A percentile compares a stretch with the other conserved stretches of the same genome.
Evolutionary conservation across 1,140 invertebrate species (phyloP).

Genomic region (Magallana ariakensis): DNA sequence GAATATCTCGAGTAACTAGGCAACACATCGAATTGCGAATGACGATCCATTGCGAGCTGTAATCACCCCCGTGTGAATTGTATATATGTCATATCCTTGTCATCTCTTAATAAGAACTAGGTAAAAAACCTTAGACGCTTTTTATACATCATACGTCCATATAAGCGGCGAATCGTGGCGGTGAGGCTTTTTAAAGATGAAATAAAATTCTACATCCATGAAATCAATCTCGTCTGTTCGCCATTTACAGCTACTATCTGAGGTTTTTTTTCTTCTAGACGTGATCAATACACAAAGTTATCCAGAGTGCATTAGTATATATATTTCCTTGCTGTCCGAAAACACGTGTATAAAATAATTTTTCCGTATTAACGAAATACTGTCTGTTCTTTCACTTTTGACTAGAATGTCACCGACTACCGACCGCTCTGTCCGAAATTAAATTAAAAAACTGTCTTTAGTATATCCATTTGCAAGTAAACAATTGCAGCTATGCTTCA

Average conservation of each 20-base stretch:
- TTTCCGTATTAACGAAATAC: not conserved
- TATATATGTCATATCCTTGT: not conserved
- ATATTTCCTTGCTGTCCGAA: not conserved
- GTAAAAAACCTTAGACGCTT: too few species aligned
- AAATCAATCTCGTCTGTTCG: not conserved
- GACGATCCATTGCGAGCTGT: conserved; percentile 32
- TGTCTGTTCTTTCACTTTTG: not conserved
- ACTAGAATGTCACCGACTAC: not conserved
- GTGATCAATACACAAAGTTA: too few species aligned
- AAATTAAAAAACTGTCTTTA: not conserved
- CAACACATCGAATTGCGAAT: conserved; percentile 41
- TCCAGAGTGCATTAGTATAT: too few species aligned
- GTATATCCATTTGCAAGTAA: conserved; percentile 26
- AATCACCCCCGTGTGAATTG: not conserved
- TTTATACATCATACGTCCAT: too few species aligned
- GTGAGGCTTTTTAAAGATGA: not conserved
- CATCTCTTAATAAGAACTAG: not conserved
- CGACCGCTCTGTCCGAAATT: not conserved
- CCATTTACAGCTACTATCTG: too few species aligned
- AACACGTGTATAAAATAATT: not conserved
- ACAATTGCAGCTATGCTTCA: conserved; percentile 31
- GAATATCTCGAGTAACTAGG: conserved; percentile 40
- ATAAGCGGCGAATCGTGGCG: not conserved
- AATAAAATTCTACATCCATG: not conserved
- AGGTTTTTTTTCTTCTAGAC: too few species aligned